Evolutionary conservation across 2,113 vertebrate species (phyloP), one percentile per base, ranked within the genome.

Genomic region (Sorex fumeus): DNA sequence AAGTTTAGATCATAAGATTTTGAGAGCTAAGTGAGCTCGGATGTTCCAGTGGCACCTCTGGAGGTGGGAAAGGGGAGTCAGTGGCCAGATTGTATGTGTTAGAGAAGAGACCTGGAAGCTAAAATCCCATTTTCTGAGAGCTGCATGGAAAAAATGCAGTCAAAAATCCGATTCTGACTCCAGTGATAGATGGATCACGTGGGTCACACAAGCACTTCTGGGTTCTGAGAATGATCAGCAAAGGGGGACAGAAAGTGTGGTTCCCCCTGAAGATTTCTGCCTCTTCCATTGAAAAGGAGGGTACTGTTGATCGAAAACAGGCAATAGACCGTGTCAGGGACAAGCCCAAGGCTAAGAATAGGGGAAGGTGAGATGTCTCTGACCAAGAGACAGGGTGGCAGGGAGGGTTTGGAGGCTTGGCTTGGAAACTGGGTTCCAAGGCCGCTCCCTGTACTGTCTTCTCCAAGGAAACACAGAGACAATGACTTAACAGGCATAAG

Each of bases 121-220:
- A 30, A 57, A 57, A 53, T 15, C 19, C 2, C 19, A 3, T 2
- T 0, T 1, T 0, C 69, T 34, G 32, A 6, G 36, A 40, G 19
- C 8, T 27, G 57, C 57, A 50, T 36, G 70, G 81, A n/a, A 25
- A 43, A 76, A 88, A 50, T 1, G 27, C 28, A 18, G 6, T 10
- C 21, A 11, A 32, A 2, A 11, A 30, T 72, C 83, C 15, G 43
- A 8, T 21, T 8, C 2, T 16, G 36, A 30, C 25, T 2, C 18
- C 16, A 76, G n/a, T 50, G 64, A 62, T 18, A 1, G 45, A 43
- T 50, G 27, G 13, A 12, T 36, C 79, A 23, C 18, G 27, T 27
- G 43, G 34, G 62, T 8, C 16, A 30, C 16, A 40, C 23, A 21
- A 57, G 50, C 23, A n/a, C 34, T 11, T 23, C 0, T 0, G 28